Evolutionary conservation across 2,888 invertebrate species (phyloP).

Genomic region (Prosapia bicincta): DNA sequence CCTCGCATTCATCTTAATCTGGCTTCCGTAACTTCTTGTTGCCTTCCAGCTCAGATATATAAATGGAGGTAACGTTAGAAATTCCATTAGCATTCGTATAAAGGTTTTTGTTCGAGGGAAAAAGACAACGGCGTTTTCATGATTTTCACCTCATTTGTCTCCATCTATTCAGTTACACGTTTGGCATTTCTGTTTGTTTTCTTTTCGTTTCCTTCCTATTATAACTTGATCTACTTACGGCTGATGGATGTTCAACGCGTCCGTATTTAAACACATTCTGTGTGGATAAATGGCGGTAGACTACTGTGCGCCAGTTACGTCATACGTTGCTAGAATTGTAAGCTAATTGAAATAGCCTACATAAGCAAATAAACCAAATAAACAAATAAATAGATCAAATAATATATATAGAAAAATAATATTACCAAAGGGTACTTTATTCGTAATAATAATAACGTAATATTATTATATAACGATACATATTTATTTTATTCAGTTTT

Average conservation of each 20-base stretch:
- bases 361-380: no score
- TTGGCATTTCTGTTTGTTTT: background rate
- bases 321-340: no score
- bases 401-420: no score
- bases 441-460: no score
- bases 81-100: background rate
- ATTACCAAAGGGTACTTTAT: no score
- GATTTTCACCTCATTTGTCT: background rate
- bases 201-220: background rate
- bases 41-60: background rate
- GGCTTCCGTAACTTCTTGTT: background rate
- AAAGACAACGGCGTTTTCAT: background rate
- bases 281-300: no score
- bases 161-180: background rate
- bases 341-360: no score
- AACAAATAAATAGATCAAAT: no score
- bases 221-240: background rate
- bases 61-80: background rate
- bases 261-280: no score
- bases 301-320: no score
- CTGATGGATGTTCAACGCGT: background rate
- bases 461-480: no score
- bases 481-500: no score
- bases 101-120: background rate
- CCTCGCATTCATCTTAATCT: background rate